Base-by-base conservation (phyloP, 2,113 vertebrate species). In the Pleuronectes platessa region DNA sequence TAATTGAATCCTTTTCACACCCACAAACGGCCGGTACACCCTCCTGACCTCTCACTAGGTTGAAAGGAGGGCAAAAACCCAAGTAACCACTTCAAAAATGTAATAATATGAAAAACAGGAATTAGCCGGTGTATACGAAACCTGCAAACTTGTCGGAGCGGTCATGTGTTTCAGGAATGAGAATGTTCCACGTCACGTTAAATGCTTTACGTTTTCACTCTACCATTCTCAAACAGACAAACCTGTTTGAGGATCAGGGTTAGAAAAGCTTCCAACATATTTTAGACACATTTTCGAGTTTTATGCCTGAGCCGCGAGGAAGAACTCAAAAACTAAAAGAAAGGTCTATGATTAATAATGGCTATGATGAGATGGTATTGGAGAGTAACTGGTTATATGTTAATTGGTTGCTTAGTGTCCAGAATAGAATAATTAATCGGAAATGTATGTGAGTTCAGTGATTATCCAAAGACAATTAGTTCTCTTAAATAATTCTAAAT, bases 241-340 rank as follows among this genome's bases (percentile, higher is more conserved):
- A 90, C 77, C 60, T 54, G 72, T 86, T 86, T 61, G 3, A 13
- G 17, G 17, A 45, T 71, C 24, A 21, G 15, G 63, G 76, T 0
- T 56, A 18, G 2, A 68, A 61, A 61, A 18, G 67, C 3, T 17
- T n/a, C 13, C 5, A 27, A 68, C 45, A 37, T 26, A 26, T 23
- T 62, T 53, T 5, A 61, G 23, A 1, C 51, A 24, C 23, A 40
- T 58, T 59, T 2, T 31, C 26, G 13, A 61, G 17, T 8, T 58
- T 47, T 11, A 61, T 11, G 35, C 12, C 13, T 18, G 8, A 13
- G 3, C 40, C 31, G n/a, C 18, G 20, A 24, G 3, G 5, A 66
- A 35, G 8, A 37, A 59, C 18, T 55, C 13, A 49, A 49, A 17
- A 49, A 49, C 5, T 18, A 49, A 15, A 18, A 5, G 45, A 49